A percentile compares a stretch with the other conserved stretches of the same genome.
phyloP scores from a whole-genome alignment of 2,888 invertebrate species.

The Griposia aprilina region DNA sequence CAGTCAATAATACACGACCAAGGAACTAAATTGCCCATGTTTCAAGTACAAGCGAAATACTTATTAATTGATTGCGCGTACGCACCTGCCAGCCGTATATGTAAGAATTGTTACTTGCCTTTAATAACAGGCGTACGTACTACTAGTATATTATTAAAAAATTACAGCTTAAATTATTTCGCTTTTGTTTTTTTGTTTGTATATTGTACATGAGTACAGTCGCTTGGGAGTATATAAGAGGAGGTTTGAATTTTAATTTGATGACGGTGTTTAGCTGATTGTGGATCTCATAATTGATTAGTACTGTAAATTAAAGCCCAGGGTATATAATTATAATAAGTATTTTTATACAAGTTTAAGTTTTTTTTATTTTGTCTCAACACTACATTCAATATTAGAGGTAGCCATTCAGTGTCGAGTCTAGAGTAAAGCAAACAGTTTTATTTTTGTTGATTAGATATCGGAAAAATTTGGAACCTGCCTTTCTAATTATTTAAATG shows the following conservation, averaged over 20 bases:
- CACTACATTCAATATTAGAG: not conserved
- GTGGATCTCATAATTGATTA: slow-evolving; percentile 17
- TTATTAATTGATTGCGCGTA: slow-evolving; percentile 61
- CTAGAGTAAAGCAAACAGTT: no score
- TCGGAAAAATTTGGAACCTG: not conserved
- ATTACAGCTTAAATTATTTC: slow-evolving; percentile 57
- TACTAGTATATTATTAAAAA: slow-evolving; percentile 62
- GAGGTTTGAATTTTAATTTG: not conserved
- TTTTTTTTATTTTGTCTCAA: no score
- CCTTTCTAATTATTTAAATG: not conserved
- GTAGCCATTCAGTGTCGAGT: no score
- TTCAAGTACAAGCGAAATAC: slow-evolving; percentile 54
- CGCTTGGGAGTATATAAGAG: not conserved
- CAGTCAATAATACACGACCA: slow-evolving; percentile 33
- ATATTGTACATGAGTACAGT: not conserved
- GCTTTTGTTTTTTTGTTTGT: slow-evolving; percentile 31
- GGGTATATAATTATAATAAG: no score
- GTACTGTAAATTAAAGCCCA: not conserved
- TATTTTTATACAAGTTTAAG: not conserved
- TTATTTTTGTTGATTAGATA: no score
- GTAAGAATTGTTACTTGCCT: slow-evolving; percentile 52
- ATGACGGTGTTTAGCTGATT: slow-evolving; percentile 9
- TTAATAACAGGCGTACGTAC: slow-evolving; percentile 59
- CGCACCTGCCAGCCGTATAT: slow-evolving; percentile 65
- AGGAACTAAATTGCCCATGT: slow-evolving; percentile 42